A percentile compares a stretch with the other conserved stretches of the same genome.
Evolutionary conservation across 2,113 vertebrate genomes (phyloP).

Genomic region (Rhombomys opimus): DNA sequence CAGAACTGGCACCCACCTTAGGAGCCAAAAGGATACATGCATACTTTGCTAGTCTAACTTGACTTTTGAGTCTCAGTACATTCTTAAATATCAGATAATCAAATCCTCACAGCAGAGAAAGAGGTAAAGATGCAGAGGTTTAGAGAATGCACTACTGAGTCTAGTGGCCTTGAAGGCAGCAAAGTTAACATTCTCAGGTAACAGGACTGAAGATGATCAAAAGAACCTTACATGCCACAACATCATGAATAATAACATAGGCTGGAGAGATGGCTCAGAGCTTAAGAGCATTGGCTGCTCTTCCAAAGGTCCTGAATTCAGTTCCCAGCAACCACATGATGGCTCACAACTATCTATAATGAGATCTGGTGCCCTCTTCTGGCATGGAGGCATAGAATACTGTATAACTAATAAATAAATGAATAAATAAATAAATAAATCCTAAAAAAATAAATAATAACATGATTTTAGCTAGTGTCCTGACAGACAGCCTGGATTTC

Average conservation of each 20-base stretch:
- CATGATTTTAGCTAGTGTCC: neutral
- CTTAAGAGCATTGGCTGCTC: no score
- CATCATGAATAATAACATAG: rapidly evolving
- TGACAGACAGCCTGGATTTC: neutral
- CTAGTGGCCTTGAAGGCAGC: rapidly evolving
- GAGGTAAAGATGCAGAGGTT: no score
- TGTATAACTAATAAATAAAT: no score
- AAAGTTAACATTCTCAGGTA: neutral
- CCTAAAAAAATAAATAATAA: no score
- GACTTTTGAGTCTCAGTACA: neutral
- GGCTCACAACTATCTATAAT: no score
- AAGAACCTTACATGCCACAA: neutral
- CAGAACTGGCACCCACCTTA: neutral
- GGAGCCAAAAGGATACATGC: neutral
- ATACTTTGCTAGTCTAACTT: neutral
- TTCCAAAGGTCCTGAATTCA: no score
- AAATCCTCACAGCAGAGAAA: neutral
- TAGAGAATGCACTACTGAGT: neutral
- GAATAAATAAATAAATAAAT: no score
- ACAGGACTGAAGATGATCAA: neutral
- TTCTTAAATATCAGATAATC: neutral
- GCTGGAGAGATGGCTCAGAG: no score
- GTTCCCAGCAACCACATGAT: no score
- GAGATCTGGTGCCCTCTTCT: no score
- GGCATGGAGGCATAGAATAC: no score